Base-by-base conservation (phyloP, 2,888 invertebrate species). In the Amiota communis region DNA sequence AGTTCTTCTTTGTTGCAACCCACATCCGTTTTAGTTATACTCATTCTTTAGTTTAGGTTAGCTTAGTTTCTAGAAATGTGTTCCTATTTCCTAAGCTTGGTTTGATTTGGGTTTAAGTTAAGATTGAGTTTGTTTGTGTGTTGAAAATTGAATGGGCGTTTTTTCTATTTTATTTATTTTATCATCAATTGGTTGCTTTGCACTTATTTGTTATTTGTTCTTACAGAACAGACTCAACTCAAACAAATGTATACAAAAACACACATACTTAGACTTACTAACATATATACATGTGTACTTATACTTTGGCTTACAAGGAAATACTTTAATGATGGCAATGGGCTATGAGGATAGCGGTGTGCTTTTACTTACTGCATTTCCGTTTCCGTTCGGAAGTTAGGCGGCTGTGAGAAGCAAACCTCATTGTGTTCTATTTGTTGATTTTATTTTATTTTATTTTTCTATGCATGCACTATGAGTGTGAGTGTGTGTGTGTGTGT, bases 191-290 rank as follows among this genome's bases (percentile, higher is more conserved):
- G 83, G 84, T 83, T 83, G 83, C 84, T 83, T 83, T 83, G 83
- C 83, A 83, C 83, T 83, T 83, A 83, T 83, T 84, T 83, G 84
- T 80, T 83, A 81, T 83, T 83, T 83, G 83, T 83, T 83, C 83
- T 81, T 78, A 74, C 78, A 77, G 74, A 77, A 75, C 17, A 15
- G 20, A 17, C 59, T 59, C 20, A 59, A 17, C 59, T 59, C 20
- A 12, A n/a, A 51, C n/a, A 51, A 73, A 51, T 74, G 48, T 51
- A 68, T 72, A 75, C 70, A 72, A 23, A 23, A n/a, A n/a, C 70
- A 71, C 73, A 69, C 67, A 70, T 68, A 71, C 67, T 71, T 36
- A 64, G 71, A 65, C 70, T 61, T 65, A 51, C 63, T 70, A 67
- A 72, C 61, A 51, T 53, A n/a, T 11, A 20, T 6, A 61, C 53